Evolutionary conservation across 2,888 invertebrate species (phyloP).

Genomic region (Macaria liturata): DNA sequence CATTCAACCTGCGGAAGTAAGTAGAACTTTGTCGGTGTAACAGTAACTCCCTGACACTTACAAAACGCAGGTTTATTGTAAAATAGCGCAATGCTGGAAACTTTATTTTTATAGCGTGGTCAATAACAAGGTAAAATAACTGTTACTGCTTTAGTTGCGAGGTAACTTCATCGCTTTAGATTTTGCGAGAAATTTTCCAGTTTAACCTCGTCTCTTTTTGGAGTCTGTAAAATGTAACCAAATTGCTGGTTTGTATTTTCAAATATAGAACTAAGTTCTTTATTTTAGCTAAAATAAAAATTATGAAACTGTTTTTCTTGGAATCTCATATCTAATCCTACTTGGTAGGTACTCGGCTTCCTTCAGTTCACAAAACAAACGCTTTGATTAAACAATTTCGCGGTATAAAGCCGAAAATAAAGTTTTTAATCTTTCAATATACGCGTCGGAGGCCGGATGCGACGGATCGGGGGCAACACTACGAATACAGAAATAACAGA

Average conservation of each 20-base stretch:
- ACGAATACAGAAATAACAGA: no score
- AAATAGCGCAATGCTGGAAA: not conserved
- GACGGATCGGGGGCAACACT: conserved; percentile 23
- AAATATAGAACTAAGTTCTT: no score
- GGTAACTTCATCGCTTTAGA: no score
- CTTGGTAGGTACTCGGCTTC: conserved; percentile 14
- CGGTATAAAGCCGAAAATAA: conserved; percentile 41
- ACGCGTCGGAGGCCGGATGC: conserved; percentile 21
- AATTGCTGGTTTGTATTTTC: no score
- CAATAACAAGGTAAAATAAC: no score
- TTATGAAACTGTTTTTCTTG: no score
- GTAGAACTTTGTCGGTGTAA: conserved; percentile 17
- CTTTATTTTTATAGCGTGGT: not conserved
- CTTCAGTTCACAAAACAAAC: conserved; percentile 36
- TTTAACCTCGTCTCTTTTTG: no score
- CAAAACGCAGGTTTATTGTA: not conserved
- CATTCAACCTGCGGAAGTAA: conserved; percentile 11
- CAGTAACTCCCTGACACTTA: not conserved
- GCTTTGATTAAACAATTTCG: conserved; percentile 46
- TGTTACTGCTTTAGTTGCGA: no score
- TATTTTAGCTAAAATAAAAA: no score
- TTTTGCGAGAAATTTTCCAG: no score
- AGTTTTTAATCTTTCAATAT: conserved; percentile 35
- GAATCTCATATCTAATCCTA: no score
- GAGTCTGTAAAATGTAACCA: no score